Evolutionary conservation across 2,888 invertebrate genomes (phyloP), one percentile per base, ranked within the genome.

Genomic region (Trichopria drosophilae): DNA sequence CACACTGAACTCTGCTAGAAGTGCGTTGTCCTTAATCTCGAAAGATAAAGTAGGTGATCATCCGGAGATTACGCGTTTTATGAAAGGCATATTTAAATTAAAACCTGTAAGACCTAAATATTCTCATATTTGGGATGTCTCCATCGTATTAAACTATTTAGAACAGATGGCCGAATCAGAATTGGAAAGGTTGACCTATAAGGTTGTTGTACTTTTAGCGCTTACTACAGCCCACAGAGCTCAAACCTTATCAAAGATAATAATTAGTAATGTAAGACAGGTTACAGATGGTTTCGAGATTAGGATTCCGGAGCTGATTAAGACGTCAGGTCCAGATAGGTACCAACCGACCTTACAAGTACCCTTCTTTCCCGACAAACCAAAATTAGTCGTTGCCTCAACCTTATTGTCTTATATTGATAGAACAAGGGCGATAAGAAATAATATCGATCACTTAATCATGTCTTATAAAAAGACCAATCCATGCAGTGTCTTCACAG

Each of bases 231-330:
- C 47, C 6, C 57, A 58, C 13, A 35, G 55, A 29, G 53, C 42
- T 1, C 59, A 57, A 43, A 59, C 55, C 1, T 31, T 59, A 7
- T 16, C 53, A 23, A 23, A 23, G 9, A 58, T 62, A 20, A 51
- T 45, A 1, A 46, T 57, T 5, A 22, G 18, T 12, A 56, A 57
- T 34, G 55, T 59, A 15, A 16, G 13, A 4, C 19, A 6, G 20
- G 22, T 32, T 12, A 15, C 20, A 6, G 23, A n/a, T n/a, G 34
- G 46, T 10, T 3, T 58, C 1, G 36, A 47, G 34, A 51, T 58
- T 7, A 51, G 40, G 42, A 54, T 59, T 7, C 6, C 42, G 9
- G 57, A 57, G 18, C 5, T 13, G 6, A 55, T 60, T 9, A 57
- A 60, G 35, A 60, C 57, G 2, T 57, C 56, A 6, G 43, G 48